Base-by-base conservation (phyloP, 2,888 invertebrate species). In the Koerneria pararmatus region DNA sequence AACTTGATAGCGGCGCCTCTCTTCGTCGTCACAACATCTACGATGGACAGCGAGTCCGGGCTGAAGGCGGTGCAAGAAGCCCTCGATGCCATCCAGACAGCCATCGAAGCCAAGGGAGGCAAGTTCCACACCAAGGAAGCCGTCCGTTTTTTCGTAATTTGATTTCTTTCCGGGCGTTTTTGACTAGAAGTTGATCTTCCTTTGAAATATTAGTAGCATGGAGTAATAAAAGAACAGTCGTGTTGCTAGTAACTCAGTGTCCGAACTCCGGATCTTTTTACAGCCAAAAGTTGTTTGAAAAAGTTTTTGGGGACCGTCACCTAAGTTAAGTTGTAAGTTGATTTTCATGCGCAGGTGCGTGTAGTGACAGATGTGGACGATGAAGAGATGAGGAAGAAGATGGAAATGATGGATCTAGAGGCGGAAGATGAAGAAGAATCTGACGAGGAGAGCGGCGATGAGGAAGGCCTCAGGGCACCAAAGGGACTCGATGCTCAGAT, bases 361-460 rank as follows among this genome's bases (percentile, higher is more conserved):
- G 94, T 98, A 72, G 95, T 98, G 34, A 97, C 98, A 0, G 97
- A 97, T 65, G 90, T 92, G 24, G 98, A 99, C 85, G 98, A 98
- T 85, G 93, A 93, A 1, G 97, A 97, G 73, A 80, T 80, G 71
- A 71, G 71, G 54, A 76, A 75, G 70, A 61, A 72, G 32, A 66
- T 75, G 72, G 78, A 76, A 51, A 70, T 74, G 57, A 56, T 76
- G 67, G 79, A 74, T 64, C 64, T 64, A 56, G 64, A 5, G 31
- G 31, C 3, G 1, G 31, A 3, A 8, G 75, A 70, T 11, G 74
- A 73, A 32, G 79, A 75, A 29, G 71, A 63, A 19, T 74, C 74
- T 41, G 77, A 75, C 34, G 74, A 75, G 32, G 81, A 80, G 59
- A 81, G 79, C 29, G 80, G 78, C 27, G 71, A 70, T 24, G 74